phyloP scores from a whole-genome alignment of 2,888 invertebrate species.

The Xestia xanthographa region DNA sequence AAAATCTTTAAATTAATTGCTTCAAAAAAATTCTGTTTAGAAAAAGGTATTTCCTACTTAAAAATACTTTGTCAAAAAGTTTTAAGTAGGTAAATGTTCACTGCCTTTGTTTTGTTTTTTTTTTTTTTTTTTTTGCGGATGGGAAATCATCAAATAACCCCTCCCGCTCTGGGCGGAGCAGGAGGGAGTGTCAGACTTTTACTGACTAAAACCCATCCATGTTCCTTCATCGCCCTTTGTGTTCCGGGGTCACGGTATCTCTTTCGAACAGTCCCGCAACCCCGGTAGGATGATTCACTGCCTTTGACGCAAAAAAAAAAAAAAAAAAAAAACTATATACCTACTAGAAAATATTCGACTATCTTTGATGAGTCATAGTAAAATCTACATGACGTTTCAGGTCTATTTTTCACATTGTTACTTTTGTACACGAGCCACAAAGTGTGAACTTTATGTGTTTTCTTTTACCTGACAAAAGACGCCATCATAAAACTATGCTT shows the following conservation, averaged over 20 bases:
- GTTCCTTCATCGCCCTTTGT: too few species aligned
- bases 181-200: too few species aligned
- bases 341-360: background rate
- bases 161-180: too few species aligned
- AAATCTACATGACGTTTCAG: background rate
- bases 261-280: too few species aligned
- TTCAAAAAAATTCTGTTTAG: background rate
- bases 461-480: background rate
- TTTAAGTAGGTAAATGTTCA: background rate
- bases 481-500: background rate
- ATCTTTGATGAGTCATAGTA: conserved; percentile 4
- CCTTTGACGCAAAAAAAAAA: too few species aligned
- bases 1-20: background rate
- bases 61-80: background rate
- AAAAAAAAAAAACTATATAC: too few species aligned
- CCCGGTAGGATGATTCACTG: too few species aligned
- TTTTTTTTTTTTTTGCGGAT: too few species aligned
- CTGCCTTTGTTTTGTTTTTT: too few species aligned
- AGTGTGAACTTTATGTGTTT: conserved; percentile 31
- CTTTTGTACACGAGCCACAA: conserved; percentile 15
- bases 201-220: too few species aligned
- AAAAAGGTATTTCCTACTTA: background rate
- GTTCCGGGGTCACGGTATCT: too few species aligned
- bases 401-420: conserved; percentile 35
- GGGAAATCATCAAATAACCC: too few species aligned